phyloP scores from a whole-genome alignment of 2,113 vertebrate genomes.

The Pelodiscus sinensis region DNA sequence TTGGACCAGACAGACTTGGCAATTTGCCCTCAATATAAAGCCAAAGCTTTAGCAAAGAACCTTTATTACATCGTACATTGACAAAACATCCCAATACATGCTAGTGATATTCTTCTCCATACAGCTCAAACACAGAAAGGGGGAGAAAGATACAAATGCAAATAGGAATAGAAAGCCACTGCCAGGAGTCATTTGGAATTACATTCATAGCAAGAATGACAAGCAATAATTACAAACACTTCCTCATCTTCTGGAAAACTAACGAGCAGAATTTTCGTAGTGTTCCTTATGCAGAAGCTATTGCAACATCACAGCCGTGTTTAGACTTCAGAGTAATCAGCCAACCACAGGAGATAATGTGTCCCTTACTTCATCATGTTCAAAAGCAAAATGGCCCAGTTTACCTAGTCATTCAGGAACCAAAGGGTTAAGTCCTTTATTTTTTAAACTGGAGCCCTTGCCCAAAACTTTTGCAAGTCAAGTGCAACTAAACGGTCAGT shows the following conservation, averaged over 20 bases:
- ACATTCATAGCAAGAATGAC: not conserved
- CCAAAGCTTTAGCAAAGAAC: not conserved
- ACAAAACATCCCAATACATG: not conserved
- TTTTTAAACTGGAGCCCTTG: not conserved
- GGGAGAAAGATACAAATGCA: not conserved
- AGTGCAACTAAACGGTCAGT: not conserved
- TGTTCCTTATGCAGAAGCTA: not conserved
- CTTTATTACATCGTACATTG: not conserved
- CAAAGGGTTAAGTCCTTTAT: too few relatives aligned
- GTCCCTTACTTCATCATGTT: conserved; percentile 12
- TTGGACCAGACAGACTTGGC: not conserved
- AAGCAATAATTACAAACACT: not conserved
- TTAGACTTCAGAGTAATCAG: conserved; percentile 28
- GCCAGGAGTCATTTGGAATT: not conserved
- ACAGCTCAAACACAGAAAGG: not conserved
- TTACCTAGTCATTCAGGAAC: too few relatives aligned
- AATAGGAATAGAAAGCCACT: not conserved
- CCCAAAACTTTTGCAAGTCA: not conserved
- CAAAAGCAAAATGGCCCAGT: not conserved
- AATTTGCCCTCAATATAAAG: conserved; percentile 29
- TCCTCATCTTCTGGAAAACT: too few relatives aligned
- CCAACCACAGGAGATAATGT: conserved; percentile 15
- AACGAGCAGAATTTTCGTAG: too few relatives aligned
- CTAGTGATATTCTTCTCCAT: not conserved
- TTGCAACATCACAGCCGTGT: not conserved